These are phyloP conservation scores for Bradypodion ventrale DNA, from an alignment of 2,797 vertebrate species.

Conservation along the genomic window DNA sequence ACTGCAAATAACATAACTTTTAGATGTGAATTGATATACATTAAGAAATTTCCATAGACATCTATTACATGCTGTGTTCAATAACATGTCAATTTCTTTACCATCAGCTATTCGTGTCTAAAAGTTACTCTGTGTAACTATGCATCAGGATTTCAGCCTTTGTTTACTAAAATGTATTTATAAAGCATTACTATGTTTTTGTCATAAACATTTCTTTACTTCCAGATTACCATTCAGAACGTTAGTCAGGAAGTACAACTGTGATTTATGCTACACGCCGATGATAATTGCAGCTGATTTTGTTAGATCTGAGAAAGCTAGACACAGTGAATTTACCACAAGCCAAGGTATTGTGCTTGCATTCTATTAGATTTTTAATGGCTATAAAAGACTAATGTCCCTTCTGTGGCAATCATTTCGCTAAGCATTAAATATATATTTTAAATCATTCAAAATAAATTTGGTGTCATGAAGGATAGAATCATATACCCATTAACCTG, in stretches of 20 bases:
- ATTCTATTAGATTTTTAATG: background rate
- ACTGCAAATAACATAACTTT: no score
- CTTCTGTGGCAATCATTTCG: background rate
- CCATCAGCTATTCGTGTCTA: no score
- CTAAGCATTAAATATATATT: background rate
- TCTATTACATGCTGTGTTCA: no score
- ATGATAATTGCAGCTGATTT: constrained; percentile 98
- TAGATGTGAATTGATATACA: no score
- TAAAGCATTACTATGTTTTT: background rate
- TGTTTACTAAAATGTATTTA: no score
- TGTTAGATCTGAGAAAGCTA: constrained; percentile 91
- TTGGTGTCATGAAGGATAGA: background rate
- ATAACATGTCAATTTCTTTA: no score
- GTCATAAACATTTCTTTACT: constrained; percentile 47
- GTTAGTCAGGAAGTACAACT: constrained; percentile 90
- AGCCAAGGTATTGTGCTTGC: constrained; percentile 78
- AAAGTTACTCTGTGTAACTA: no score
- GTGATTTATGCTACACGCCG: constrained; percentile 95
- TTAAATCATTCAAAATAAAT: background rate
- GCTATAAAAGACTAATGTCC: background rate
- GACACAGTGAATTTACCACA: constrained; percentile 97
- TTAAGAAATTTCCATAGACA: no score
- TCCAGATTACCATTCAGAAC: constrained; percentile 91
- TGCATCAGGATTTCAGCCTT: no score
- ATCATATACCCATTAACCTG: background rate